Percentiles rank a stretch among this genome's conserved stretches.
Conservation (phyloP, 2,888 invertebrate species). For the Sympetrum striolatum region DNA sequence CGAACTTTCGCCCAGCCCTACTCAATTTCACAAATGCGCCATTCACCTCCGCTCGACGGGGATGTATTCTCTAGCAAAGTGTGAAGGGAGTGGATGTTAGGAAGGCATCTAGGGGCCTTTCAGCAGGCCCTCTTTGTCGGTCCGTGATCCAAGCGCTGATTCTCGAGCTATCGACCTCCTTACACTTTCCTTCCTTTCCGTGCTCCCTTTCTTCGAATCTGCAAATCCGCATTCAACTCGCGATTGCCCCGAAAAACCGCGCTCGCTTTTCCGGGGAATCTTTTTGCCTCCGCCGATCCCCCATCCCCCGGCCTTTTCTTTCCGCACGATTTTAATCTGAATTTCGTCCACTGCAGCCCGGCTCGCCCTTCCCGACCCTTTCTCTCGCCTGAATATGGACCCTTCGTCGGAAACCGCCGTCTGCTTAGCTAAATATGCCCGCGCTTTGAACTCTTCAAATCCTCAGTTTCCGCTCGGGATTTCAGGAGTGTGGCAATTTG, state of each 20-base stretch:
- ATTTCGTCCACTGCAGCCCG: no score
- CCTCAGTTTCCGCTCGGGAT: neutral
- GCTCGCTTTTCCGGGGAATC: neutral
- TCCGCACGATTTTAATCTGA: no score
- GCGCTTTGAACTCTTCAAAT: neutral
- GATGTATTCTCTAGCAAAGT: neutral
- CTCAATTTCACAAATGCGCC: neutral
- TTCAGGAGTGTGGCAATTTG: neutral
- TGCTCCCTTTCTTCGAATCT: neutral
- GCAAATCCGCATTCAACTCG: neutral
- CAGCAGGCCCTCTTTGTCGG: neutral
- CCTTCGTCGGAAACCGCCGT: no score
- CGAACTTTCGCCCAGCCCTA: neutral
- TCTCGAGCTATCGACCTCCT: neutral
- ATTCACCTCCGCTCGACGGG: neutral
- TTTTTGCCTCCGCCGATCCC: neutral
- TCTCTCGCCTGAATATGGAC: no score
- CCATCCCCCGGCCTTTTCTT: neutral
- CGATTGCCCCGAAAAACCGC: no score
- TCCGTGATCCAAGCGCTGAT: neutral
- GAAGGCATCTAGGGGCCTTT: neutral
- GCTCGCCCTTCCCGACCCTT: neutral
- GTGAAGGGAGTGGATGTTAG: neutral
- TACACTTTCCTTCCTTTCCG: neutral
- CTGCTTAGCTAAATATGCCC: neutral